A percentile compares a stretch with the other conserved stretches of the same genome.
Conservation (phyloP, 2,888 invertebrate species). For the Drosophila incognita region DNA sequence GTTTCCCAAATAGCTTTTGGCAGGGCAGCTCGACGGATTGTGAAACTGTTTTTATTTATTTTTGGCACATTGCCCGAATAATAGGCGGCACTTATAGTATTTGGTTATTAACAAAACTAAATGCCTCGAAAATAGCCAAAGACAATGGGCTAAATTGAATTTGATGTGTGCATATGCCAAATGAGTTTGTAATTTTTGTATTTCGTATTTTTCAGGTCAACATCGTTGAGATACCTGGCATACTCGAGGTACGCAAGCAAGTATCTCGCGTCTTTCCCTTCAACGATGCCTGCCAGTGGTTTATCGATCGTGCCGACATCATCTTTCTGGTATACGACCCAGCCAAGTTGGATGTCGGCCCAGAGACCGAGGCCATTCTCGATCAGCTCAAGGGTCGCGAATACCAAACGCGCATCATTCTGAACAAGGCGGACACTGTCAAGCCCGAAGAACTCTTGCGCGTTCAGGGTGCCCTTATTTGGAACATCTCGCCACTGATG, state of each 20-base stretch:
- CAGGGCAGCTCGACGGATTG: conserved; percentile 65
- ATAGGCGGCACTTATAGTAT: conserved; percentile 58
- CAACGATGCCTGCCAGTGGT: conserved; percentile 98
- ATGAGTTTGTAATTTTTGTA: conserved; percentile 30
- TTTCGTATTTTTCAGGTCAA: conserved; percentile 89
- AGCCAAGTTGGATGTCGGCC: conserved; percentile 96
- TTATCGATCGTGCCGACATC: conserved; percentile 97
- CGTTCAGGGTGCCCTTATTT: conserved; percentile 96
- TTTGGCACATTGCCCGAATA: conserved; percentile 63
- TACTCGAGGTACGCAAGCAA: conserved; percentile 96
- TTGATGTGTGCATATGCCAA: conserved; percentile 20
- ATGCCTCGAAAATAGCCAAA: conserved; percentile 57
- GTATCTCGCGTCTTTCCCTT: conserved; percentile 96
- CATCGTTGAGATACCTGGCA: conserved; percentile 98
- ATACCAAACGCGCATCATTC: conserved; percentile 95
- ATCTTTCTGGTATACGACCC: conserved; percentile 98
- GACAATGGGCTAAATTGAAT: conserved; percentile 58
- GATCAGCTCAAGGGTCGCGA: conserved; percentile 97
- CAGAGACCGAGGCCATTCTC: conserved; percentile 96
- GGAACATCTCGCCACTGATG: conserved; percentile 98
- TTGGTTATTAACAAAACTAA: conserved; percentile 70
- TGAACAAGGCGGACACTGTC: conserved; percentile 97
- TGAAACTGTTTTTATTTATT: conserved; percentile 58
- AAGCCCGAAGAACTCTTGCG: conserved; percentile 96
- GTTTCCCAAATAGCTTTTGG: conserved; percentile 64